Evolutionary conservation across 2,888 invertebrate genomes (phyloP), one percentile per base, ranked within the genome.

Genomic region (Craniophora ligustri): DNA sequence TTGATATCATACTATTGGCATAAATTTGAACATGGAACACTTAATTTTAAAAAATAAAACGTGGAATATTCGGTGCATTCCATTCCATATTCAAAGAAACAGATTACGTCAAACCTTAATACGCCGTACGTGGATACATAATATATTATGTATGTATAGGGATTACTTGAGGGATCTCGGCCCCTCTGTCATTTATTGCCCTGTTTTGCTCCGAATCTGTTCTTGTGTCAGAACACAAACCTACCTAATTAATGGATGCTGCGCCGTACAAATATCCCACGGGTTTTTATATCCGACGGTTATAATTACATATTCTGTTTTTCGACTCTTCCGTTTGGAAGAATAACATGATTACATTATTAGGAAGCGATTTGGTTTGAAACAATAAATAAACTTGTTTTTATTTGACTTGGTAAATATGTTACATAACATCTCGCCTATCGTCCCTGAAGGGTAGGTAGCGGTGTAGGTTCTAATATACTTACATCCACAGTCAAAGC

Each of bases 161-260:
- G 72, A 78, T 78, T 79, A 80, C 78, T 69, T 77, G 71, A 69
- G 75, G 75, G 77, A 77, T 74, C 75, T 80, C 77, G 76, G 73
- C 72, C 70, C 72, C 62, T 32, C 60, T 74, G 74, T 78, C 74
- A 76, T 81, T 81, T 81, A 79, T 75, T 70, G 65, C 51, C 56
- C 31, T 61, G 67, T 61, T 67, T 61, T 64, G 50, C 23, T 51
- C 53, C 41, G 32, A 53, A 28, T 38, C 19, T 53, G 5, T 53
- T 53, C 19, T 21, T 21, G 28, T 39, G 34, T 39, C 46, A 40
- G 21, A 46, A 15, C 18, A 23, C 7, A 47, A 16, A 26, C 18
- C 32, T 36, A 46, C 35, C 16, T 55, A 32, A 51, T 34, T 51
- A 60, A 50, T 42, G 46, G 18, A 36, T 59, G n/a, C 35, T 40